A percentile compares a stretch with the other conserved stretches of the same genome.
These are phyloP conservation scores for Orius laevigatus DNA, from an alignment of 1,140 invertebrate genomes.

Conservation along the genomic window DNA sequence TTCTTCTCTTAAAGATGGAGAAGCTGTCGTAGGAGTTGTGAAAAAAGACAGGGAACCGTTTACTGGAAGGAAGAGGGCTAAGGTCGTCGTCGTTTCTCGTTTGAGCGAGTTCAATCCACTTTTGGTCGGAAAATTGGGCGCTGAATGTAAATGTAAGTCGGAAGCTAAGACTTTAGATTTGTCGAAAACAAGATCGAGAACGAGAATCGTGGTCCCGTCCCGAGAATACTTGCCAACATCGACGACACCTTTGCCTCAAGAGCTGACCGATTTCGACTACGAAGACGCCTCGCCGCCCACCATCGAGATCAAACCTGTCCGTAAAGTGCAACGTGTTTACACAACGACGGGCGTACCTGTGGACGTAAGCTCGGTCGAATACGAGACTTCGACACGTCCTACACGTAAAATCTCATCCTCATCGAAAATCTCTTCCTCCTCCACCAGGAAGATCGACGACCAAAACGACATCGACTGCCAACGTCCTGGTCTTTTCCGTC, in stretches of 20 bases:
- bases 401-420: slow-evolving; percentile 3
- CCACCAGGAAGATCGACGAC: slow-evolving; percentile 1
- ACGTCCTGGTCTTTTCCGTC: slow-evolving; percentile 61
- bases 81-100: slow-evolving; percentile 36
- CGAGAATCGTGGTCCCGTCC: neutral
- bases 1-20: slow-evolving; percentile 19
- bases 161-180: slow-evolving; percentile 32
- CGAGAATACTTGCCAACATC: slow-evolving; percentile 5
- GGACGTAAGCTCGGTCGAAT: slow-evolving; percentile 7
- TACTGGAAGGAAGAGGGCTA: slow-evolving; percentile 19
- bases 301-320: slow-evolving; percentile 19
- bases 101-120: slow-evolving; percentile 49
- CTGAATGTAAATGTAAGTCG: slow-evolving; percentile 53
- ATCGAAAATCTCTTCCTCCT: neutral
- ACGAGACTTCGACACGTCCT: slow-evolving; percentile 6
- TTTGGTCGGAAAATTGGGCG: slow-evolving; percentile 47
- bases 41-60: slow-evolving; percentile 16
- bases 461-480: slow-evolving; percentile 39
- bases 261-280: slow-evolving; percentile 4
- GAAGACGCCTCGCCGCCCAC: slow-evolving; percentile 3
- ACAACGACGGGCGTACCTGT: slow-evolving; percentile 10
- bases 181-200: slow-evolving; percentile 24
- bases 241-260: slow-evolving; percentile 8
- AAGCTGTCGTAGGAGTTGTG: slow-evolving; percentile 21
- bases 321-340: slow-evolving; percentile 11